phyloP scores from a whole-genome alignment of 2,113 vertebrate genomes.

The Tor tambroides region DNA sequence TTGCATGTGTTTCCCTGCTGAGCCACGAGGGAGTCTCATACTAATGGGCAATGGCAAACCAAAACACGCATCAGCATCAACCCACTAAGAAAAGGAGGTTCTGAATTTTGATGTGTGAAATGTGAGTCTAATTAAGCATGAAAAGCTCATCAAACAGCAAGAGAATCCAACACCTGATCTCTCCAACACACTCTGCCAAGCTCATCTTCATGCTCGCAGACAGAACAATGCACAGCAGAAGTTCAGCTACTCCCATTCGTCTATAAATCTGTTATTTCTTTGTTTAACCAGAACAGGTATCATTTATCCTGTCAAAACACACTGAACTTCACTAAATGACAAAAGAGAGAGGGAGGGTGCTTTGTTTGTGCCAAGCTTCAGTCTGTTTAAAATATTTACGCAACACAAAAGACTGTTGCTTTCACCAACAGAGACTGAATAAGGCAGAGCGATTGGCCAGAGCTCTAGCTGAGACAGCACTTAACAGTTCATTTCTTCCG shows the following conservation, averaged over 20 bases:
- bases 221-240: conserved; percentile 35
- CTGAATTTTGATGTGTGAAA: conserved; percentile 46
- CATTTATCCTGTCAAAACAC: not conserved
- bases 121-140: conserved; percentile 48
- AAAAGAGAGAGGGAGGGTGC: not conserved
- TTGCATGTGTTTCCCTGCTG: conserved; percentile 19
- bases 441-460: conserved; percentile 8
- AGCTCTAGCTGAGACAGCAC: conserved; percentile 41
- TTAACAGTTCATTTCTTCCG: conserved; percentile 11
- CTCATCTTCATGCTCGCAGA: not conserved
- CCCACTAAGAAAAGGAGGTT: conserved; percentile 35
- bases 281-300: conserved; percentile 7
- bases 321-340: not conserved
- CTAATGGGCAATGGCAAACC: conserved; percentile 8
- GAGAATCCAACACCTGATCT: conserved; percentile 56
- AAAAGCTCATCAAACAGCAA: conserved; percentile 47
- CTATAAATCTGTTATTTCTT: not conserved
- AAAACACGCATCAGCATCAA: conserved; percentile 31
- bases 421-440: not conserved
- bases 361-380: not conserved
- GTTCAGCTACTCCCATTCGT: not conserved
- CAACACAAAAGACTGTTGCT: not conserved
- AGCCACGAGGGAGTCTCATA: conserved; percentile 39
- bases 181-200: conserved; percentile 26
- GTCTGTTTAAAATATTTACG: conserved; percentile 3